Base-by-base conservation (phyloP, 1,140 invertebrate genomes). In the Zaprionus ghesquierei region DNA sequence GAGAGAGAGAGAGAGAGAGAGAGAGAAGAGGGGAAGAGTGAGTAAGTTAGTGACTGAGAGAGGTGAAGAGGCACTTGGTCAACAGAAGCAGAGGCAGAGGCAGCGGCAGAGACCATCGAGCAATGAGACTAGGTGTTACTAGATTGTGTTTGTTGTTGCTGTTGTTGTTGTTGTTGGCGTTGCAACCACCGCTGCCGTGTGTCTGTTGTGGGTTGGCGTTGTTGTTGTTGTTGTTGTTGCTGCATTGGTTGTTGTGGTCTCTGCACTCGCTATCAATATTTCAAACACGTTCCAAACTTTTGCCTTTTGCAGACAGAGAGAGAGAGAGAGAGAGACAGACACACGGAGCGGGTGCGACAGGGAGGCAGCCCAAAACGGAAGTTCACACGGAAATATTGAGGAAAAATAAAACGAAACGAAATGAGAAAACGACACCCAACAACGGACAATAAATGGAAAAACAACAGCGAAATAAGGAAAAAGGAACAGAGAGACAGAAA, bases 351-450 rank as follows among this genome's bases (percentile, higher is more conserved):
- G 13, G 25, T 35, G 33, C n/a, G n/a, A 38, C n/a, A 63, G 22
- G 18, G 61, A 41, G 53, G 23, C 62, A 74, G 51, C 51, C 49
- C 44, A 74, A 87, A 87, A 80, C 84, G 84, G 84, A 87, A 87
- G 84, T 87, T 87, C 85, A 87, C 84, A 87, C 85, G 84, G 82
- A 87, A 87, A 87, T 89, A 89, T 89, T 84, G 82, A 79, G 69
- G 54, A 66, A 79, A 86, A 75, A 81, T 69, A 69, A 82, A 75
- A 79, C 60, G 78, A 79, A 82, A 82, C 46, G 49, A 68, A 71
- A 44, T 46, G 38, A 69, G 63, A 76, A 59, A 71, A 60, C 81
- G 56, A 63, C 69, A 62, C 25, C 49, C 60, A 27, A 18, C 31
- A 33, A 61, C 58, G 66, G 66, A 85, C 80, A 23, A 4, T 73